These are phyloP conservation scores for Catharus minimus DNA, from an alignment of 2,113 vertebrate genomes.

Conservation along the genomic window DNA sequence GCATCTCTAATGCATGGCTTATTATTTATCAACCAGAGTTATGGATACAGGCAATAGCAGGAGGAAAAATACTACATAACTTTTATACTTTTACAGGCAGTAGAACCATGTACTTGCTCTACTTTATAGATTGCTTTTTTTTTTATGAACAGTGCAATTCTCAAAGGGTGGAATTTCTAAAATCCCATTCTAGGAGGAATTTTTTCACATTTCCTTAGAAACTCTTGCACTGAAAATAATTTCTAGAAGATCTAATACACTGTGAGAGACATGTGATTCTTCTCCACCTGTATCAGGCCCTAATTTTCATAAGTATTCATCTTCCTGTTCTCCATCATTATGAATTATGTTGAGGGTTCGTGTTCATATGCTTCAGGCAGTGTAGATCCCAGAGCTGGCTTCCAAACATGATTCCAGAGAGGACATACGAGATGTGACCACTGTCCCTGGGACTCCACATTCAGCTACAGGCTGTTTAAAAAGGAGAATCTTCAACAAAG, in stretches of 20 bases:
- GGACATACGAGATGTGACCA: not conserved
- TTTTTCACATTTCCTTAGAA: not conserved
- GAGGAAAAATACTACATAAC: not conserved
- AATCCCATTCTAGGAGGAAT: not conserved
- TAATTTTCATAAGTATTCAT: not conserved
- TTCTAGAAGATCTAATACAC: not conserved
- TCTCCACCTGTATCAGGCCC: not conserved
- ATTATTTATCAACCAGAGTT: not conserved
- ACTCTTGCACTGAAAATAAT: not conserved
- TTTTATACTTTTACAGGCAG: not conserved
- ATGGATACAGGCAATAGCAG: not conserved
- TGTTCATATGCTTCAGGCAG: not conserved
- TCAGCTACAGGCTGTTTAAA: not conserved
- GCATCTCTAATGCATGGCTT: not conserved
- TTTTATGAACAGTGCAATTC: not conserved
- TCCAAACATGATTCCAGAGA: not conserved
- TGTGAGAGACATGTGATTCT: not conserved
- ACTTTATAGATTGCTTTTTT: not conserved
- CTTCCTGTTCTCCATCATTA: not conserved
- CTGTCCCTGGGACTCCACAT: not conserved
- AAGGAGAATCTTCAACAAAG: not conserved
- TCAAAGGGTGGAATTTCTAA: not conserved
- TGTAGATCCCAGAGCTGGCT: not conserved
- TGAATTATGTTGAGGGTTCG: not conserved
- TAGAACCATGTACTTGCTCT: not conserved